phyloP scores from a whole-genome alignment of 2,888 invertebrate species.

The Rotaria macrura region DNA sequence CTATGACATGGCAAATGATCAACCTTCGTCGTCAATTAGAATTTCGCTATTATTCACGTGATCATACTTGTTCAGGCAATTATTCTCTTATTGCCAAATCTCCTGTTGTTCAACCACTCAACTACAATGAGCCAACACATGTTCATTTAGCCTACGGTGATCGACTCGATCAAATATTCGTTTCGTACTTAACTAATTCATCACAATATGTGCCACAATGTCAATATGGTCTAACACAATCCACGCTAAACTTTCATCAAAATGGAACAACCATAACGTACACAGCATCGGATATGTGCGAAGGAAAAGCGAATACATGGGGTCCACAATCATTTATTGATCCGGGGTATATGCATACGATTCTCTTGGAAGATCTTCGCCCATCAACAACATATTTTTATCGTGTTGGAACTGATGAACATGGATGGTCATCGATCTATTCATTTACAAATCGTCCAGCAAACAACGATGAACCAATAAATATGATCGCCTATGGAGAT shows the following conservation, averaged over 20 bases:
- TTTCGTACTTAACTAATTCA: not conserved
- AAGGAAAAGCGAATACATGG: not conserved
- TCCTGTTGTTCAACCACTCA: not conserved
- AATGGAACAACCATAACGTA: not conserved
- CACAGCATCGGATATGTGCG: not conserved
- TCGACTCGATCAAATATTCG: not conserved
- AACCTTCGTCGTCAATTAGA: not conserved
- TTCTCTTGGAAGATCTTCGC: not conserved
- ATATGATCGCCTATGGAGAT: not conserved
- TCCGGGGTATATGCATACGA: not conserved
- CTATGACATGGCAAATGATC: not conserved
- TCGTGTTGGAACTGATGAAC: not conserved
- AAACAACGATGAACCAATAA: not conserved
- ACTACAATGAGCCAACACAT: not conserved
- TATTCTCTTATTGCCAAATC: not conserved
- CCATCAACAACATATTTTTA: not conserved
- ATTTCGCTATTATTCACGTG: not conserved
- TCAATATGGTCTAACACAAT: not conserved
- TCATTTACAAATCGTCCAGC: not conserved
- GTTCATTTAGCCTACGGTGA: not conserved
- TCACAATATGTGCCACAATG: not conserved
- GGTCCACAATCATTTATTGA: slow-evolving; percentile 1
- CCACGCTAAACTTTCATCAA: not conserved
- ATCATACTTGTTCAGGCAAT: not conserved
- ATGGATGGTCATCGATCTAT: not conserved